phyloP scores from a whole-genome alignment of 2,797 vertebrate genomes.

The Alcedo atthis region DNA sequence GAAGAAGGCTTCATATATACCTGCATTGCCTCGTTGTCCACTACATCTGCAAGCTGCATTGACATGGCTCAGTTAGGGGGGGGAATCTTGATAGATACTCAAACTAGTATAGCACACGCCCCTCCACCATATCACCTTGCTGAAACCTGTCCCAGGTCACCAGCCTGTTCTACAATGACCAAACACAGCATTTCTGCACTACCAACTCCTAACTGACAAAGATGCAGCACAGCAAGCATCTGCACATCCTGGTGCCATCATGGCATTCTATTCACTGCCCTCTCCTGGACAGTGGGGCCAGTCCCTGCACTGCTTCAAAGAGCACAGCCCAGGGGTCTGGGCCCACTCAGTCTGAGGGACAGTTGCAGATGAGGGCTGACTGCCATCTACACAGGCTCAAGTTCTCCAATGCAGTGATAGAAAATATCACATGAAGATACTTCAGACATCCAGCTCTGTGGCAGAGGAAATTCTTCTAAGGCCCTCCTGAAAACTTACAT shows the following conservation, averaged over 20 bases:
- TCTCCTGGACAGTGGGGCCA: neutral
- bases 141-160: neutral
- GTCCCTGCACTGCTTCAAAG: neutral
- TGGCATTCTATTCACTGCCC: neutral
- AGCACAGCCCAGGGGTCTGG: neutral
- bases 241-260: neutral
- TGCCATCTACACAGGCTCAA: neutral
- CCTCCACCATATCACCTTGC: neutral
- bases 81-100: neutral
- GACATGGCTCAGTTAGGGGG: neutral
- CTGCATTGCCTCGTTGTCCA: constrained; percentile 93
- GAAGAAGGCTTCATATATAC: constrained; percentile 90
- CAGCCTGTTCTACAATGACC: neutral
- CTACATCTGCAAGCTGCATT: constrained; percentile 89
- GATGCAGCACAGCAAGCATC: neutral
- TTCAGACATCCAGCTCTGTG: neutral
- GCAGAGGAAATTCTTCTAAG: neutral
- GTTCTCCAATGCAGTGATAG: neutral
- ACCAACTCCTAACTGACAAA: neutral
- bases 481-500: constrained; percentile 79
- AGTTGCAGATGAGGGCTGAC: neutral
- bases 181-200: neutral
- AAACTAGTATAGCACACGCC: neutral
- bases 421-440: neutral
- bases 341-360: neutral